These are phyloP conservation scores for Drosophila anomelani DNA, from an alignment of 2,888 invertebrate species.

Conservation along the genomic window DNA sequence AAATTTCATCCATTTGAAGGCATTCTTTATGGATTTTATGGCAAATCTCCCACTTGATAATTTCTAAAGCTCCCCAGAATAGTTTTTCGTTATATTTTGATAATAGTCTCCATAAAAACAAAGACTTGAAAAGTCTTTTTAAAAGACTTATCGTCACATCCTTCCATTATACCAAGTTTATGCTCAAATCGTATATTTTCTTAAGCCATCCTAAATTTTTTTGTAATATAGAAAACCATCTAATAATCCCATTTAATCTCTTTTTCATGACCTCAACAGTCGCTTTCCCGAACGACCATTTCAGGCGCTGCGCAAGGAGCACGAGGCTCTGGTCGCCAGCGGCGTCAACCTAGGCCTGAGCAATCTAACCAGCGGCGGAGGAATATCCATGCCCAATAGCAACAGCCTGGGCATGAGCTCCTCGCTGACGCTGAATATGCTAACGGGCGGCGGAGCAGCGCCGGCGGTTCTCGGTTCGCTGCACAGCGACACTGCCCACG, in stretches of 20 bases:
- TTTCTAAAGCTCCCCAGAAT: not conserved
- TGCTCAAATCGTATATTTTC: too few relatives aligned
- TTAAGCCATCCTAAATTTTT: not conserved
- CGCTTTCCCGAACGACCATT: conserved; percentile 84
- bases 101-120: not conserved
- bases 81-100: not conserved
- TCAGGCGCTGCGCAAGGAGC: conserved; percentile 83
- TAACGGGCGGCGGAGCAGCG: conserved; percentile 64
- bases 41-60: too few relatives aligned
- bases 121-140: not conserved
- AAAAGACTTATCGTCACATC: not conserved
- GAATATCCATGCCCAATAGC: conserved; percentile 46
- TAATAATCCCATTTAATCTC: not conserved
- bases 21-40: not conserved
- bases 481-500: conserved; percentile 75
- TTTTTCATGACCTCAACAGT: conserved; percentile 21
- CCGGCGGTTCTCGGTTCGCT: conserved; percentile 63
- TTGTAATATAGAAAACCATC: not conserved
- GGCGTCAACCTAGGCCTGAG: conserved; percentile 48
- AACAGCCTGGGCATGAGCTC: conserved; percentile 50
- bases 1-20: not conserved
- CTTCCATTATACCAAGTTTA: too few relatives aligned
- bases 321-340: conserved; percentile 78
- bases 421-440: conserved; percentile 65
- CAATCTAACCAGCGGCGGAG: conserved; percentile 6